Evolutionary conservation across 2,113 vertebrate species (phyloP).

Genomic region (Poeciliopsis prolifica): DNA sequence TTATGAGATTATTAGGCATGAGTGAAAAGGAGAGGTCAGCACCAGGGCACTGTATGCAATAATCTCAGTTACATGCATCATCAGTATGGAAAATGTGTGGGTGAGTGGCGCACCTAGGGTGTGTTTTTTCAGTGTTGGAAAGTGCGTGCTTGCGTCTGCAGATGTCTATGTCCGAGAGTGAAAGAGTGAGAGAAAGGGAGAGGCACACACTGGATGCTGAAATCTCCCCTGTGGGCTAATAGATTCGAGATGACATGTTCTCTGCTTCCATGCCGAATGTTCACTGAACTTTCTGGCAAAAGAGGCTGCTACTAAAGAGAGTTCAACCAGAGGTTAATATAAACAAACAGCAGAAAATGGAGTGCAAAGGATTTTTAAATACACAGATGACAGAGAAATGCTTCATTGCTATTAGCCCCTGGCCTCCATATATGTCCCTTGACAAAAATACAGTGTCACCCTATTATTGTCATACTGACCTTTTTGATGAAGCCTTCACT

Average conservation of each 20-base stretch:
- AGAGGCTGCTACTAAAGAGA: conserved; percentile 94
- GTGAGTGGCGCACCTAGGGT: conserved; percentile 65
- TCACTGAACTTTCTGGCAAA: conserved; percentile 92
- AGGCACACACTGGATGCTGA: conserved; percentile 70
- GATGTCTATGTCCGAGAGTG: conserved; percentile 34
- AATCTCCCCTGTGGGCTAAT: conserved; percentile 92
- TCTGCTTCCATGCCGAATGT: conserved; percentile 89
- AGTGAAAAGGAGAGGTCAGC: conserved; percentile 77
- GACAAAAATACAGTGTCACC: conserved; percentile 59
- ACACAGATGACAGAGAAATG: conserved; percentile 89
- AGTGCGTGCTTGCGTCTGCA: conserved; percentile 12
- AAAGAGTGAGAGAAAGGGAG: conserved; percentile 30
- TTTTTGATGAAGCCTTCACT: conserved; percentile 37
- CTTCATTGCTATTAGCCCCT: conserved; percentile 93
- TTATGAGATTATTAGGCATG: conserved; percentile 84
- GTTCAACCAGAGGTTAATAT: conserved; percentile 98
- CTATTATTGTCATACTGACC: conserved; percentile 57
- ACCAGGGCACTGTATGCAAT: conserved; percentile 72
- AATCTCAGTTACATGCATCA: conserved; percentile 81
- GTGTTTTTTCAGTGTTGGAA: conserved; percentile 32
- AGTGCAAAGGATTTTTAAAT: conserved; percentile 92
- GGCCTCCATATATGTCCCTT: conserved; percentile 81
- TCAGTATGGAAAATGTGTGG: conserved; percentile 74
- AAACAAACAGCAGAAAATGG: conserved; percentile 93
- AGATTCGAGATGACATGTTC: conserved; percentile 93